Conservation (phyloP, 1,140 invertebrate genomes). For the Vollenhovia emeryi region DNA sequence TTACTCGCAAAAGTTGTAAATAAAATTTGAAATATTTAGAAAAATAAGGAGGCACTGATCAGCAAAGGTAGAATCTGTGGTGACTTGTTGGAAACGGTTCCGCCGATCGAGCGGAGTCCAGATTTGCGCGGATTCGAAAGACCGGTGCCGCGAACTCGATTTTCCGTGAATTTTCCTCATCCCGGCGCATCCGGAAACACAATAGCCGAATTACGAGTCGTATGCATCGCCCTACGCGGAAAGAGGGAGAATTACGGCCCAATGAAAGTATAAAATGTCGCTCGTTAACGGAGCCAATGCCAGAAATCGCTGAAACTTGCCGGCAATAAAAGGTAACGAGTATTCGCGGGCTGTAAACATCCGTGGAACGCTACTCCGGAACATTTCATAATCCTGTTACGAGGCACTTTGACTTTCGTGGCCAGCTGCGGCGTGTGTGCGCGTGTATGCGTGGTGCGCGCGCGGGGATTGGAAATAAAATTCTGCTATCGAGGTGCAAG, state of each 20-base stretch:
- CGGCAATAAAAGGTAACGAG: constrained; percentile 73
- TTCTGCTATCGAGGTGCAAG: constrained; percentile 64
- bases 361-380: constrained; percentile 70
- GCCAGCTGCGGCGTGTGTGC: not conserved
- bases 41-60: not conserved
- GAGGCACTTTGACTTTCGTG: constrained; percentile 73
- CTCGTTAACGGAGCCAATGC: constrained; percentile 71
- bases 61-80: not conserved
- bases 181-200: constrained; percentile 22
- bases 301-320: constrained; percentile 71
- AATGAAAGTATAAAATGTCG: constrained; percentile 68
- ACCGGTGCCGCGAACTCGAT: not conserved
- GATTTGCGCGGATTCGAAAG: not conserved
- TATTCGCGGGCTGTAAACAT: constrained; percentile 74
- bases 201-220: constrained; percentile 42
- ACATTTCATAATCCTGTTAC: constrained; percentile 76
- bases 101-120: not conserved
- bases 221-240: constrained; percentile 30
- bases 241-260: constrained; percentile 62
- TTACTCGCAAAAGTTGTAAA: not conserved
- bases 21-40: not conserved
- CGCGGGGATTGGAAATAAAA: constrained; percentile 69
- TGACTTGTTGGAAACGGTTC: not conserved
- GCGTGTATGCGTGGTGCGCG: constrained; percentile 12
- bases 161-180: constrained; percentile 11